Conservation (phyloP, 1,140 invertebrate genomes). For the Odontomachus brunneus region DNA sequence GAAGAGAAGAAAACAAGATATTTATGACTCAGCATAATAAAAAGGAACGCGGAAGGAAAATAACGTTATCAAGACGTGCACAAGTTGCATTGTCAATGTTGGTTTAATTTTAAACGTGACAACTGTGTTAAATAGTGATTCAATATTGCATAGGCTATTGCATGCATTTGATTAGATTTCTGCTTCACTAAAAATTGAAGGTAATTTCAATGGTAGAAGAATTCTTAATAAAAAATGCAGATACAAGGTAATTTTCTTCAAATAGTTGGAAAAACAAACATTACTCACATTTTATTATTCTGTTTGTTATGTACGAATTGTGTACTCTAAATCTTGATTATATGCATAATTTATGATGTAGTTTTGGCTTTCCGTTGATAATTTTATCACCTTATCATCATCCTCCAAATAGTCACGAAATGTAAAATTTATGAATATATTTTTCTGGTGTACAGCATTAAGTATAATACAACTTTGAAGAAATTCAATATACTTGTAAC, state of each 20-base stretch:
- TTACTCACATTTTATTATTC: neutral
- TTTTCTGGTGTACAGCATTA: constrained; percentile 8
- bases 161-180: neutral
- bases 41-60: constrained; percentile 36
- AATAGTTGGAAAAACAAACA: too few species aligned
- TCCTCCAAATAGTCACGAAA: neutral
- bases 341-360: constrained; percentile 10
- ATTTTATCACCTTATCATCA: constrained; percentile 16
- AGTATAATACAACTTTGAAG: neutral
- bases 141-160: neutral
- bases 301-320: neutral
- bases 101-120: constrained; percentile 40
- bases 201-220: too few species aligned
- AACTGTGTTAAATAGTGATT: constrained; percentile 13
- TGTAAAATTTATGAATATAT: neutral
- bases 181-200: too few species aligned
- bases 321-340: constrained; percentile 3
- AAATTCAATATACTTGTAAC: neutral
- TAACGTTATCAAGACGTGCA: constrained; percentile 35
- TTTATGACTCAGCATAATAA: neutral
- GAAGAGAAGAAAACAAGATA: too few species aligned
- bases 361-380: neutral
- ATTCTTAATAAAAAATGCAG: too few species aligned
- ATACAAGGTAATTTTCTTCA: too few species aligned
- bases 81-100: constrained; percentile 31